phyloP scores from a whole-genome alignment of 2,888 invertebrate genomes.

The Ochropacha duplaris region DNA sequence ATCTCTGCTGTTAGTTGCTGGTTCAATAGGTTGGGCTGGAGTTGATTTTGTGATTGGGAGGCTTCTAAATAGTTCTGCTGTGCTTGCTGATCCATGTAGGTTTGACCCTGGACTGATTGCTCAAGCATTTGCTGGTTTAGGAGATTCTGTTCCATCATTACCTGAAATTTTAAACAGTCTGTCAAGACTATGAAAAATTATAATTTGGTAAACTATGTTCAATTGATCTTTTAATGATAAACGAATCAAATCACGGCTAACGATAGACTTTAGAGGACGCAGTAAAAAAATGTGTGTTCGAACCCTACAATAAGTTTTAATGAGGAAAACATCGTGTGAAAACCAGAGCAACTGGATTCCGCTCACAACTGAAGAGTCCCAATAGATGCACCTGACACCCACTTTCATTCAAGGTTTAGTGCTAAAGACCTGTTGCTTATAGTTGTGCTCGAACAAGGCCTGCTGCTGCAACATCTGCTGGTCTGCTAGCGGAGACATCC shows the following conservation, averaged over 20 bases:
- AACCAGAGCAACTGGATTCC: too few species aligned
- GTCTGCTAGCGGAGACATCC: conserved; percentile 69
- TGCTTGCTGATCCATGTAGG: conserved; percentile 60
- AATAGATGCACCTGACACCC: too few species aligned
- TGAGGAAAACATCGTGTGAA: too few species aligned
- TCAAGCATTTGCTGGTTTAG: conserved; percentile 74
- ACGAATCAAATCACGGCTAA: too few species aligned
- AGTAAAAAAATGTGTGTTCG: too few species aligned
- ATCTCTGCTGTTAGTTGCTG: conserved; percentile 70
- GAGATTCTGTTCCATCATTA: conserved; percentile 76
- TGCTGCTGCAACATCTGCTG: conserved; percentile 64
- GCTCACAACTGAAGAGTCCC: too few species aligned
- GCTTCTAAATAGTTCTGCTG: conserved; percentile 59
- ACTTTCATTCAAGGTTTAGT: too few species aligned
- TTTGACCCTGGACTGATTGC: conserved; percentile 63
- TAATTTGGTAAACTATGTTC: too few species aligned
- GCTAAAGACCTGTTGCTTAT: conserved; percentile 56
- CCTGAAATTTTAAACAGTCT: conserved; percentile 34
- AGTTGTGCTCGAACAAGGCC: conserved; percentile 59
- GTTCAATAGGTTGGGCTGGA: conserved; percentile 58
- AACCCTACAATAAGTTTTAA: too few species aligned
- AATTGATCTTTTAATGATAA: too few species aligned
- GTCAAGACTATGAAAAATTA: conserved; percentile 10
- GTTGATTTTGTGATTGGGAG: conserved; percentile 51
- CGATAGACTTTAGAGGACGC: too few species aligned